Evolutionary conservation across 2,888 invertebrate species (phyloP), one percentile per base, ranked within the genome.

Genomic region (Geophilus truncorum): DNA sequence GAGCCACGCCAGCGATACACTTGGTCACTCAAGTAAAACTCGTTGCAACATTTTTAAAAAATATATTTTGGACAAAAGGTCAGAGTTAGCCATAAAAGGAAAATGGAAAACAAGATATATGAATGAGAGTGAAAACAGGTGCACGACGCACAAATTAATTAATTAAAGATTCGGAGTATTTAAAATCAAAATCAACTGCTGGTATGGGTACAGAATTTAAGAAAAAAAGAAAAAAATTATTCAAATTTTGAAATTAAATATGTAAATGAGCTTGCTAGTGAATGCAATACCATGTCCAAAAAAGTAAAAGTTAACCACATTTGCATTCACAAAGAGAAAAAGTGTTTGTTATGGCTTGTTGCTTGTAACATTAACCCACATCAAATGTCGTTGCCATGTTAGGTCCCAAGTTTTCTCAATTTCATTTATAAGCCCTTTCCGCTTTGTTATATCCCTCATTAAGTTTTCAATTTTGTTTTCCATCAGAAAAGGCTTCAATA

Each of bases 381-480:
- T 32, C 5, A 32, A 6, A 32, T 32, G 9, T 6, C 9, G 32
- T 32, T 32, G 32, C 32, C n/a, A n/a, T n/a, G n/a, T n/a, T n/a
- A n/a, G 32, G 9, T 4, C 32, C 25, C 23, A 23, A 25, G 12
- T 25, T 25, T 25, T 25, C 62, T 62, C 23, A 7, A 62, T 62
- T 57, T 25, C 62, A 62, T 25, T 62, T 15, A 4, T 23, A 62
- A 62, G 25, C 62, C 45, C 12, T 62, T 62, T 23, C 25, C 23
- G 62, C 62, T 62, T 25, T 62, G 25, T 62, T 57, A 62, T 62
- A 25, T 62, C 62, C 62, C 28, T 62, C 62, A 62, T 62, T 62
- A 25, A 62, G 25, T 25, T 62, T 62, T 62, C 62, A 23, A 62
- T 25, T 62, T 62, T 62, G 25, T 23, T 62, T 62, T 62, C 62